phyloP scores from a whole-genome alignment of 2,113 vertebrate genomes.

The Phycodurus eques region DNA sequence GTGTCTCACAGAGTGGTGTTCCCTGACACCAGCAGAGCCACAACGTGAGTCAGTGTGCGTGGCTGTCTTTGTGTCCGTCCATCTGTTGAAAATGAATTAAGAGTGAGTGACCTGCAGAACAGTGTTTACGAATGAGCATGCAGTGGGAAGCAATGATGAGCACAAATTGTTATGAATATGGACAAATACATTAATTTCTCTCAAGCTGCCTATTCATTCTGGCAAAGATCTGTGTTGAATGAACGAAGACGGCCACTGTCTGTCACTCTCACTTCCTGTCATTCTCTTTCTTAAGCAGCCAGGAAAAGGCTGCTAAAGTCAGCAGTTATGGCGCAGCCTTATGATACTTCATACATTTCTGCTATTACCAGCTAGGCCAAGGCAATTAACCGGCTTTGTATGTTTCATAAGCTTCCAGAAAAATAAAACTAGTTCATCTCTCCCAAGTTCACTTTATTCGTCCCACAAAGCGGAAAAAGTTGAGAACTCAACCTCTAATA shows the following conservation, averaged over 20 bases:
- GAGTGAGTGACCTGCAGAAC: constrained; percentile 29
- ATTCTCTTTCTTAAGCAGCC: not conserved
- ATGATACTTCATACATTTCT: constrained; percentile 36
- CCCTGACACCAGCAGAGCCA: constrained; percentile 20
- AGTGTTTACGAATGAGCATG: constrained; percentile 4
- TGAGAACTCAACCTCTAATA: constrained; percentile 30
- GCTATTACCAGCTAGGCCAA: constrained; percentile 51
- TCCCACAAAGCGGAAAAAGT: constrained; percentile 26
- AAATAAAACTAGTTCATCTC: constrained; percentile 53
- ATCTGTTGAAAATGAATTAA: constrained; percentile 27
- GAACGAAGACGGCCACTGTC: constrained; percentile 17
- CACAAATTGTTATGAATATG: constrained; percentile 21
- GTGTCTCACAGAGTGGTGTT: constrained; percentile 46
- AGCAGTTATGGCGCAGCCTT: constrained; percentile 20
- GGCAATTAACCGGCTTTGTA: constrained; percentile 61
- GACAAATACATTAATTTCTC: constrained; percentile 22
- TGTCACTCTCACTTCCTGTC: constrained; percentile 13
- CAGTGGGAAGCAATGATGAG: constrained; percentile 16
- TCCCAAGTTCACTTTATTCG: constrained; percentile 47
- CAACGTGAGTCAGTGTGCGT: not conserved
- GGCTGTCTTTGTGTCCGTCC: constrained; percentile 16
- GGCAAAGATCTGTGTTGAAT: constrained; percentile 28
- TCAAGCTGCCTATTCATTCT: constrained; percentile 16
- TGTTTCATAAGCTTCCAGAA: constrained; percentile 49
- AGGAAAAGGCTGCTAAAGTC: constrained; percentile 1